Evolutionary conservation across 2,797 vertebrate genomes (phyloP), one percentile per base, ranked within the genome.

Genomic region (Notolepis coatsorum): DNA sequence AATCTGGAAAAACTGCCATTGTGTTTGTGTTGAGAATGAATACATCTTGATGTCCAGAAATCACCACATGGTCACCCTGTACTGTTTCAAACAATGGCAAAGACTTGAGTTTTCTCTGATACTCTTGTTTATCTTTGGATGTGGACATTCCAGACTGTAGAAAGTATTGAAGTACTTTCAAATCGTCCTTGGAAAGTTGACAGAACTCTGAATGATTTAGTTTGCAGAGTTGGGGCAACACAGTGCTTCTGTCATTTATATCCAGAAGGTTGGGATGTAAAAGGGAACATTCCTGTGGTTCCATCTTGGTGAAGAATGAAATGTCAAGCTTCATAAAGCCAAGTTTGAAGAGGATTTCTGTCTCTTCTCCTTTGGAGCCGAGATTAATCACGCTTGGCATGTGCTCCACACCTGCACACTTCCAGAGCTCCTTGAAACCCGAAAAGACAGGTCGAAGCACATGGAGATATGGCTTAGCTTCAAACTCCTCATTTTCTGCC

Each of bases 391-490:
- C 84, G 61, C 70, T 77, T 13, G 71, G 42, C 27, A 93, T 75
- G 23, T 77, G 48, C 15, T 54, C 69, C 59, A 96, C 60, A 9
- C 89, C 91, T n/a, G 95, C 76, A 58, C 79, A 87, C 48, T 88
- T 4, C 94, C 95, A 96, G 18, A 96, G 91, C 0, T 64, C 76
- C 6, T 51, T 81, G 53, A 90, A 95, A 50, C 2, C 6, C 18
- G 5, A 33, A 23, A 93, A 92, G 20, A 62, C 77, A 13, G 20
- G 5, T 57, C 92, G 94, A 76, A 96, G 90, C 9, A 89, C 60
- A 66, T 93, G 81, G 21, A 96, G 93, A 57, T 95, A 92, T 0
- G 95, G 94, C 53, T 61, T 89, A 35, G 84, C 88, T 58, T 94
- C 84, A 88, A 95, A 93, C 3, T 75, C 67, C 37, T 77, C 54